Conservation (phyloP, 2,797 vertebrate genomes). For the Mastacembelus armatus region DNA sequence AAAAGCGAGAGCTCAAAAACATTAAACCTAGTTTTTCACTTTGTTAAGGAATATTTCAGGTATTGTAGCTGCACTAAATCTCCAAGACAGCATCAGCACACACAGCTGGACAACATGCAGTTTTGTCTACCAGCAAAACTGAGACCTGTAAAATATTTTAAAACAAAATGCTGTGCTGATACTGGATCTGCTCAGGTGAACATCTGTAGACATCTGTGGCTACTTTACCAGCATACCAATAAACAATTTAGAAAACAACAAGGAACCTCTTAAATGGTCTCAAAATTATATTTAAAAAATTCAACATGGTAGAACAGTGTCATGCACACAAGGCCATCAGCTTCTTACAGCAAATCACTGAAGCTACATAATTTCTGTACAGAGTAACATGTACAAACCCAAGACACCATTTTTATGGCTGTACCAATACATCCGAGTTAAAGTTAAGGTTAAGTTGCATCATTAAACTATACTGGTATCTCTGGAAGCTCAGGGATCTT, state of each 20-base stretch:
- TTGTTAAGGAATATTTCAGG: not conserved
- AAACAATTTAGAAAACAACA: not conserved
- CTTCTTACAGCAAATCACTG: not conserved
- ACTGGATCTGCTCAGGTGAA: not conserved
- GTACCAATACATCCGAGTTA: constrained; percentile 3
- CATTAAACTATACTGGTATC: not conserved
- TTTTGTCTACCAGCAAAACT: not conserved
- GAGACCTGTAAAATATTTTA: not conserved
- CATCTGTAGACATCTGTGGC: not conserved
- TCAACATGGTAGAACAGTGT: too few relatives aligned
- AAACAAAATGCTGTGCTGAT: not conserved
- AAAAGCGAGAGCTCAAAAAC: not conserved
- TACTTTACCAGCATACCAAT: not conserved
- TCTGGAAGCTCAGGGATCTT: not conserved
- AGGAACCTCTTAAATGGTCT: too few relatives aligned
- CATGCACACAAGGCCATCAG: too few relatives aligned
- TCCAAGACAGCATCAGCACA: not conserved
- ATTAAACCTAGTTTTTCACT: not conserved
- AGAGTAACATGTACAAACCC: constrained; percentile 28
- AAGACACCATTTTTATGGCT: constrained; percentile 31
- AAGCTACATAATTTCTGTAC: not conserved
- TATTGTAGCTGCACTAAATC: not conserved
- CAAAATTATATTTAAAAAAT: too few relatives aligned
- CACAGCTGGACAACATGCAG: not conserved
- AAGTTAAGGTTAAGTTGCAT: not conserved